A percentile compares a stretch with the other conserved stretches of the same genome.
Evolutionary conservation across 2,888 invertebrate genomes (phyloP).

Genomic region (Schrankia costaestrigalis): DNA sequence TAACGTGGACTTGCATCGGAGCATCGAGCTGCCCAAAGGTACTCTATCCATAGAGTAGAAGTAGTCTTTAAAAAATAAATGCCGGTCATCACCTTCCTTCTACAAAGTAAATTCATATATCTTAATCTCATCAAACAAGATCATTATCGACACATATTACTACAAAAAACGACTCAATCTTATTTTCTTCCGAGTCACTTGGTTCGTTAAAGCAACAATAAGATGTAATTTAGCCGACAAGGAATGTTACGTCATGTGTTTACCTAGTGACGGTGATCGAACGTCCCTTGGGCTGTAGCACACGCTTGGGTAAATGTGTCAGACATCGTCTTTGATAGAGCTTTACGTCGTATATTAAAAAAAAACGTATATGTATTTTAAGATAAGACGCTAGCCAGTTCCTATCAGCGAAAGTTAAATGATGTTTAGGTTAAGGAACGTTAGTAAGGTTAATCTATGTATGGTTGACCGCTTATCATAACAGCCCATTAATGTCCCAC

Average conservation of each 20-base stretch:
- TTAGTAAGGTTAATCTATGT: too few species aligned
- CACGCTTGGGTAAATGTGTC: conserved; percentile 4
- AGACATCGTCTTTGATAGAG: conserved; percentile 3
- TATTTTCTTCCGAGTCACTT: conserved; percentile 42
- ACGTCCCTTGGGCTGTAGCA: conserved; percentile 43
- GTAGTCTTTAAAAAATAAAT: too few species aligned
- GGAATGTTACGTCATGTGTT: conserved; percentile 34
- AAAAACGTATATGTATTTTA: not conserved
- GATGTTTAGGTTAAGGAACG: too few species aligned
- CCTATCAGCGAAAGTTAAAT: too few species aligned
- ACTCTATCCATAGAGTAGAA: too few species aligned
- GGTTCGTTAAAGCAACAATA: conserved; percentile 47
- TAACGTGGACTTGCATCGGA: too few species aligned
- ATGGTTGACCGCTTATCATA: too few species aligned
- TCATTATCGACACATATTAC: conserved; percentile 11
- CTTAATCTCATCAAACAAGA: conserved; percentile 3
- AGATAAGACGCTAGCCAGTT: not conserved
- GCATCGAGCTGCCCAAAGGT: too few species aligned
- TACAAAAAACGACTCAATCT: conserved; percentile 19
- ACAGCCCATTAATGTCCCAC: too few species aligned
- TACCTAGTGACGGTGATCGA: conserved; percentile 58
- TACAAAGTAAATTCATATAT: not conserved
- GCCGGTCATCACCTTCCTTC: not conserved
- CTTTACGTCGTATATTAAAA: not conserved
- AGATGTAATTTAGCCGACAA: conserved; percentile 56